Conservation (phyloP, 2,797 vertebrate genomes). For the Melanotaenia boesemani region DNA sequence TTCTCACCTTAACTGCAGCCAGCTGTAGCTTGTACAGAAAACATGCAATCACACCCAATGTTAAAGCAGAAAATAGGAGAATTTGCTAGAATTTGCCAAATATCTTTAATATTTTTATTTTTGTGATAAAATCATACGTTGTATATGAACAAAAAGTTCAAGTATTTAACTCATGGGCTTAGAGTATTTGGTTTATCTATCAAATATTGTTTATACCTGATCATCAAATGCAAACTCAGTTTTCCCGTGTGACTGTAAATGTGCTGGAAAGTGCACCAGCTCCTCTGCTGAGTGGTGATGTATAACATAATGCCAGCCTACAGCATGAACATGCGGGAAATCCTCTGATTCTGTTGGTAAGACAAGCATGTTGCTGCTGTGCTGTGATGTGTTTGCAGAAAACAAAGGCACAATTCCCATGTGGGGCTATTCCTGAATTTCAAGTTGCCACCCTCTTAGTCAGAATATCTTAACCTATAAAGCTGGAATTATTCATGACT, state of each 20-base stretch:
- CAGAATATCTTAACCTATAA: slow-evolving; percentile 20
- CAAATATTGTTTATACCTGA: slow-evolving; percentile 8
- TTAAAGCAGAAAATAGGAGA: slow-evolving; percentile 18
- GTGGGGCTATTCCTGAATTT: slow-evolving; percentile 37
- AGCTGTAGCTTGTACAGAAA: slow-evolving; percentile 8
- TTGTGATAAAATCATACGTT: background rate
- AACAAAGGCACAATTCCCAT: slow-evolving; percentile 52
- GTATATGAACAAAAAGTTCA: background rate
- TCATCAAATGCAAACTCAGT: slow-evolving; percentile 31
- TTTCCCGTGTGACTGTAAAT: slow-evolving; percentile 59
- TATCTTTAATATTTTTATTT: background rate
- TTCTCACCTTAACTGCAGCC: slow-evolving; percentile 10
- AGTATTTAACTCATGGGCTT: background rate
- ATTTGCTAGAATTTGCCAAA: slow-evolving; percentile 5
- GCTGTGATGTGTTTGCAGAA: slow-evolving; percentile 63
- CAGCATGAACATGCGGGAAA: slow-evolving; percentile 32
- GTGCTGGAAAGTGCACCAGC: slow-evolving; percentile 38
- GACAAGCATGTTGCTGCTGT: slow-evolving; percentile 8
- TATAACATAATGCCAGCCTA: slow-evolving; percentile 59
- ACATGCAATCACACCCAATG: background rate
- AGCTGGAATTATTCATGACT: slow-evolving; percentile 58
- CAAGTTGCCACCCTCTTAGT: slow-evolving; percentile 7
- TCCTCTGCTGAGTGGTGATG: slow-evolving; percentile 61
- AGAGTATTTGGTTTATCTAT: slow-evolving; percentile 17
- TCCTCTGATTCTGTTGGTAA: slow-evolving; percentile 8